These are phyloP conservation scores for Cheilosia urbana DNA, from an alignment of 2,888 invertebrate species.

Conservation along the genomic window DNA sequence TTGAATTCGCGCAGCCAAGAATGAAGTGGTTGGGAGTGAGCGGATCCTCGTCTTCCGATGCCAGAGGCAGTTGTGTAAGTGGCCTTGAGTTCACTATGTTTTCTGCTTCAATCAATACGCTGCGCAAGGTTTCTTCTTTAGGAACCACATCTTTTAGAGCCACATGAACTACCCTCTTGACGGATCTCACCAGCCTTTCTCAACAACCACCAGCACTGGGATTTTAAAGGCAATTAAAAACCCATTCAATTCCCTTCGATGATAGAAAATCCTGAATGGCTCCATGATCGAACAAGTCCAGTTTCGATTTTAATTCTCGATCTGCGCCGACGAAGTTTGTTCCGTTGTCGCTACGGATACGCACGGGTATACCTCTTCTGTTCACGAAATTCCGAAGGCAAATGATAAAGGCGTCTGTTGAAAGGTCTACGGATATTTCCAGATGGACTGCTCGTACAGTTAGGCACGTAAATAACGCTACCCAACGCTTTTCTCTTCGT, in stretches of 20 bases:
- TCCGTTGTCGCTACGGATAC: constrained; percentile 43
- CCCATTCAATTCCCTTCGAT: neutral
- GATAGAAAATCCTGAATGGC: constrained; percentile 1
- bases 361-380: constrained; percentile 25
- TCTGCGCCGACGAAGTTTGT: constrained; percentile 49
- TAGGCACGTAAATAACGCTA: constrained; percentile 43
- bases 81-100: too few relatives aligned
- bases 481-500: constrained; percentile 36
- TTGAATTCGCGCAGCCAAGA: too few relatives aligned
- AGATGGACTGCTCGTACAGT: neutral
- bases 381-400: constrained; percentile 46
- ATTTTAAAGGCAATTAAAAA: neutral
- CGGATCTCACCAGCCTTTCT: too few relatives aligned
- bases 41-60: too few relatives aligned
- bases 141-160: too few relatives aligned
- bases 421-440: neutral
- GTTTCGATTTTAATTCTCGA: constrained; percentile 9
- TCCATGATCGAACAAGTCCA: constrained; percentile 2
- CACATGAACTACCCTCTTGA: too few relatives aligned
- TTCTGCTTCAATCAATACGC: too few relatives aligned
- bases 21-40: too few relatives aligned
- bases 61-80: too few relatives aligned
- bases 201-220: too few relatives aligned
- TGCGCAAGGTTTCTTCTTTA: too few relatives aligned
- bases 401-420: constrained; percentile 2